A percentile compares a stretch with the other conserved stretches of the same genome.
These are phyloP conservation scores for Xanthorhoe designata DNA, from an alignment of 2,888 invertebrate genomes.

Conservation along the genomic window DNA sequence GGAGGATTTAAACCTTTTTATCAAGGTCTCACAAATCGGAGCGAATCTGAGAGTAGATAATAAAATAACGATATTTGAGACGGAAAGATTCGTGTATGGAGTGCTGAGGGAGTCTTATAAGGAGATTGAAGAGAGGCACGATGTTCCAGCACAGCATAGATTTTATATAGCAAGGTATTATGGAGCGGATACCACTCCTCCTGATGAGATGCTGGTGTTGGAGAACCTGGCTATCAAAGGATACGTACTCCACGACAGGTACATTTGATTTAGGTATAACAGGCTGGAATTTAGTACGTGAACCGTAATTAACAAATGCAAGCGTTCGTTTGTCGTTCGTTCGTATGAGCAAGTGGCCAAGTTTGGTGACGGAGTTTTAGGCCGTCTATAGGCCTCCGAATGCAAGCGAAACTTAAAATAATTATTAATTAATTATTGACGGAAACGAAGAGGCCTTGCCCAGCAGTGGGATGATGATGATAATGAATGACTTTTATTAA, in stretches of 20 bases:
- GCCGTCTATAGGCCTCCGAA: too few species aligned
- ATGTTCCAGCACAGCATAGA: constrained; percentile 45
- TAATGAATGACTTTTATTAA: too few species aligned
- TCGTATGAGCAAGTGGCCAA: too few species aligned
- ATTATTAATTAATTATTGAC: too few species aligned
- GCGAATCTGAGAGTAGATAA: constrained; percentile 28
- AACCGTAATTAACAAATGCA: too few species aligned
- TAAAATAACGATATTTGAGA: constrained; percentile 27
- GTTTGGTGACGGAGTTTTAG: too few species aligned
- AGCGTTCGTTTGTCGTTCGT: too few species aligned
- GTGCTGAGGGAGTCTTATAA: constrained; percentile 37
- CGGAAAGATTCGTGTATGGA: constrained; percentile 44
- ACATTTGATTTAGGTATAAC: neutral
- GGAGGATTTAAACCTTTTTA: constrained; percentile 57
- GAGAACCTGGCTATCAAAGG: constrained; percentile 47
- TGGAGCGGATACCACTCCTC: constrained; percentile 41
- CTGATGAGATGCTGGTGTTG: constrained; percentile 58
- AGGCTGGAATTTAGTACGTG: too few species aligned
- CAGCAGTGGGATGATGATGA: too few species aligned
- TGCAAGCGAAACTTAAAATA: too few species aligned
- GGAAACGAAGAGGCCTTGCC: too few species aligned
- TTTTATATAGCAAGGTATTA: constrained; percentile 50
- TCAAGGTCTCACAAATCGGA: constrained; percentile 56
- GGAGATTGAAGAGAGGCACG: constrained; percentile 40
- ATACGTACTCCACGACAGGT: constrained; percentile 51